Percentiles rank a stretch among this genome's conserved stretches.
phyloP scores from a whole-genome alignment of 2,888 invertebrate genomes.

The Agrochola macilenta region DNA sequence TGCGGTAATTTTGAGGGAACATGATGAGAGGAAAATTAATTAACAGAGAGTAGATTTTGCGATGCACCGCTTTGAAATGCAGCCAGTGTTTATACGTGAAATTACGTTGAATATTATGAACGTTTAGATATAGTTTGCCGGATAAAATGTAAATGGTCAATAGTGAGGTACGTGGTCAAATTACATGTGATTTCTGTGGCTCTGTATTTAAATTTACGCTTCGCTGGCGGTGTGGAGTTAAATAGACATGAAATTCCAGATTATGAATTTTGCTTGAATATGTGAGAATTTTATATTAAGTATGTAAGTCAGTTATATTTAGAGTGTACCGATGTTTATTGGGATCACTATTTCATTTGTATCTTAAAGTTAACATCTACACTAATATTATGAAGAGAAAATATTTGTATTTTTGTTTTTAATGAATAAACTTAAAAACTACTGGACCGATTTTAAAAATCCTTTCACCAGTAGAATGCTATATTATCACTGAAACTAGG shows the following conservation, averaged over 20 bases:
- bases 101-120: constrained; percentile 49
- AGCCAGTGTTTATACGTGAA: constrained; percentile 55
- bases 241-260: background rate
- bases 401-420: too few relatives aligned
- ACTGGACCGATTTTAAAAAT: too few relatives aligned
- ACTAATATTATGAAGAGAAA: too few relatives aligned
- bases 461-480: too few relatives aligned
- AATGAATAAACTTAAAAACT: too few relatives aligned
- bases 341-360: background rate
- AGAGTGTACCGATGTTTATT: background rate
- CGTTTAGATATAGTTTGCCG: constrained; percentile 18
- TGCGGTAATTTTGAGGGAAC: constrained; percentile 66
- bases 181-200: constrained; percentile 12
- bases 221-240: background rate
- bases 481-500: too few relatives aligned
- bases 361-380: background rate
- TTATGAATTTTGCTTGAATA: constrained; percentile 5
- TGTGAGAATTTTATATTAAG: background rate
- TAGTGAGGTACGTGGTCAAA: constrained; percentile 6
- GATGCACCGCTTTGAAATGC: constrained; percentile 68
- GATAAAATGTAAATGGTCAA: constrained; percentile 36
- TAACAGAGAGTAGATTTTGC: constrained; percentile 69
- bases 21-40: constrained; percentile 74
- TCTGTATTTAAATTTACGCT: constrained; percentile 8
- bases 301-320: background rate